Percentiles rank a stretch among this genome's conserved stretches.
Evolutionary conservation across 2,888 invertebrate species (phyloP).

Genomic region (Synanthedon vespiformis): DNA sequence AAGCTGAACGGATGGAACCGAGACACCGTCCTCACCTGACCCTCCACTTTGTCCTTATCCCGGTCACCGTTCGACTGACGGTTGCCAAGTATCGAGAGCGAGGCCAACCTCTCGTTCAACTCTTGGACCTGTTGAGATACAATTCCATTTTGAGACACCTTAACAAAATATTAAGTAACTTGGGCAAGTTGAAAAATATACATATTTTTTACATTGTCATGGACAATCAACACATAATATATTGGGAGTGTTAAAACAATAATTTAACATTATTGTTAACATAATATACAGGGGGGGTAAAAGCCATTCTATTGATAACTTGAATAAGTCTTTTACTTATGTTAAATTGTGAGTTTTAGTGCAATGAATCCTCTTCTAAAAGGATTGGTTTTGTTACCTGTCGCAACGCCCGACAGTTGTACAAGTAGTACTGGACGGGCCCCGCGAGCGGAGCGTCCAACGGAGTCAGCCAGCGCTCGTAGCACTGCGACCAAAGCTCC

Average conservation of each 20-base stretch:
- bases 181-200: too few relatives aligned
- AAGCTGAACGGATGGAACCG: conserved; percentile 60
- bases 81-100: conserved; percentile 37
- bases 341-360: too few relatives aligned
- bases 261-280: too few relatives aligned
- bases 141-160: too few relatives aligned
- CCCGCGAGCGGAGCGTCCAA: conserved; percentile 83
- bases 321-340: too few relatives aligned
- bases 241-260: too few relatives aligned
- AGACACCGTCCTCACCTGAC: conserved; percentile 23
- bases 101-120: conserved; percentile 40
- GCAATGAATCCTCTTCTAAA: too few relatives aligned
- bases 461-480: conserved; percentile 88
- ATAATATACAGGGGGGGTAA: too few relatives aligned
- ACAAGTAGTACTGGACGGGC: conserved; percentile 68
- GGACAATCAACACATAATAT: too few relatives aligned
- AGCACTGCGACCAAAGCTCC: conserved; percentile 89
- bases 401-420: conserved; percentile 49
- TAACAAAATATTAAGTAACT: too few relatives aligned
- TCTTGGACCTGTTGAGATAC: conserved; percentile 36
- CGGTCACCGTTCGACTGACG: conserved; percentile 29
- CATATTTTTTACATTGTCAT: too few relatives aligned
- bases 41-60: conserved; percentile 7
- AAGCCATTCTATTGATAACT: too few relatives aligned
- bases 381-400: conserved; percentile 34